Base-by-base conservation (phyloP, 2,113 vertebrate species). In the Bungarus multicinctus region DNA sequence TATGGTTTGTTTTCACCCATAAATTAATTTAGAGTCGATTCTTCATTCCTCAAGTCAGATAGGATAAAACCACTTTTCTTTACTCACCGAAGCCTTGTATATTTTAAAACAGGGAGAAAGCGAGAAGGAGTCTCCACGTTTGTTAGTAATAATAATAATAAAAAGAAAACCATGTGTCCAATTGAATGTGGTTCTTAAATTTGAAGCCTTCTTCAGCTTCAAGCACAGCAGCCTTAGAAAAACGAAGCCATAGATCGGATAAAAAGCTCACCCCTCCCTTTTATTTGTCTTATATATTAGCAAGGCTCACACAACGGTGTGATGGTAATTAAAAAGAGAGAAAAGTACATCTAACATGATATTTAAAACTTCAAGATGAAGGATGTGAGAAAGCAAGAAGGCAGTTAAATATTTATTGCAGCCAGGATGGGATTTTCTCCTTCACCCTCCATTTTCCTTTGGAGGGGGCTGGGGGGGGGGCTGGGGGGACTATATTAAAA, bases 241-340 rank as follows among this genome's bases (percentile, higher is more conserved):
- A 64, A 64, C 1, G 11, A 64, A 87, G 8, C 2, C 39, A 89
- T 20, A 90, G 6, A 94, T 3, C 52, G 58, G 86, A 12, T 30
- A 30, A 2, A 43, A 30, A 30, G 27, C 90, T 92, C 90, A 91
- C 64, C 0, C 0, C 89, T n/a, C 87, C 89, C 74, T 57, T 74
- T 88, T 88, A 94, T 94, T 95, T 97, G 93, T 90, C 96, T 96
- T 95, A 95, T 95, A 97, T 93, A 55, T 96, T 95, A 92, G 87
- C 50, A 92, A 85, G 0, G 4, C 87, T 91, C 90, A n/a, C 94
- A 89, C 94, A 95, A 94, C 7, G 0, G 25, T 86, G 92, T 18
- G 85, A 92, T 81, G 94, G 89, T 96, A 97, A 97, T 97, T 96
- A 97, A 97, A 97, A 94, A 94, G 93, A 95, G 95, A 95, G 96